phyloP scores from a whole-genome alignment of 2,888 invertebrate species.

The Dilophus febrilis region DNA sequence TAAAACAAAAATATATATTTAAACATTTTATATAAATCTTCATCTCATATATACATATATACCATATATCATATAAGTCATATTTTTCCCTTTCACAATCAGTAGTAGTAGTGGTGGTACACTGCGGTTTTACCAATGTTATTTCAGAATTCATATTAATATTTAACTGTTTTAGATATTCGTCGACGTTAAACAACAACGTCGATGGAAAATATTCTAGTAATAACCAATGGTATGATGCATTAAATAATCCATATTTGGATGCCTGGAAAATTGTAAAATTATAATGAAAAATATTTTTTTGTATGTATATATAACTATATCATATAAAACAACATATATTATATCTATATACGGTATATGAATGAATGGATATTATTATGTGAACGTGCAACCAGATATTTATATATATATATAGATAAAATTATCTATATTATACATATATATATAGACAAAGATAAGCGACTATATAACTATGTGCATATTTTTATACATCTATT shows the following conservation, averaged over 20 bases:
- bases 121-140: slow-evolving; percentile 23
- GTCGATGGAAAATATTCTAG: slow-evolving; percentile 18
- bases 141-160: slow-evolving; percentile 29
- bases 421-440: too few species aligned
- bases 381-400: too few species aligned
- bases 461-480: too few species aligned
- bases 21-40: slow-evolving; percentile 4
- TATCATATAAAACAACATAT: too few species aligned
- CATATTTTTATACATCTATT: too few species aligned
- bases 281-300: background rate
- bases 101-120: slow-evolving; percentile 6
- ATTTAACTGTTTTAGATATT: slow-evolving; percentile 27
- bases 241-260: slow-evolving; percentile 26
- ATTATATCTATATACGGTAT: too few species aligned
- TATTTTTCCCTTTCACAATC: slow-evolving; percentile 5
- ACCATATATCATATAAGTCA: slow-evolving; percentile 9
- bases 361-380: too few species aligned
- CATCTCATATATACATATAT: too few species aligned
- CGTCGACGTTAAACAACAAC: slow-evolving; percentile 19
- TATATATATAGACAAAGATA: too few species aligned
- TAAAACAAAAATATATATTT: slow-evolving; percentile 5
- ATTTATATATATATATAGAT: too few species aligned
- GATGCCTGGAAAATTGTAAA: slow-evolving; percentile 20
- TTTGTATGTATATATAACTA: too few species aligned
- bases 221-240: slow-evolving; percentile 30